phyloP scores from a whole-genome alignment of 2,888 invertebrate genomes.

The Germaria angustata region DNA sequence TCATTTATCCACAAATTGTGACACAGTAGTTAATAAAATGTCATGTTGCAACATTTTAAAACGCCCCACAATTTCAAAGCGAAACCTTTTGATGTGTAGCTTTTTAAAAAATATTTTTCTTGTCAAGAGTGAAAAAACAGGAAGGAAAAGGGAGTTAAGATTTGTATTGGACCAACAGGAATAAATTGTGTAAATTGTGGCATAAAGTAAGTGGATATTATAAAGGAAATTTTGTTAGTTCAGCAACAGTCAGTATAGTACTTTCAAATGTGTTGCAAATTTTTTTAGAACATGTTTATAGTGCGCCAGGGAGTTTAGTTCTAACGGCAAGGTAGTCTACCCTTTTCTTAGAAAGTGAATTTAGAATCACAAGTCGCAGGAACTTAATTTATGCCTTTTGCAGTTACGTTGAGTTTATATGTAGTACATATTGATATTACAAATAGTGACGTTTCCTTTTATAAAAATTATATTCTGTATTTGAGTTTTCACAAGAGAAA shows the following conservation, averaged over 20 bases:
- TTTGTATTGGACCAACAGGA: background rate
- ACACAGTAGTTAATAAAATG: constrained; percentile 67
- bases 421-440: too few species aligned
- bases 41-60: constrained; percentile 58
- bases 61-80: constrained; percentile 45
- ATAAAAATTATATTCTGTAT: too few species aligned
- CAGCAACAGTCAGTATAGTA: too few species aligned
- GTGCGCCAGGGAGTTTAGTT: too few species aligned
- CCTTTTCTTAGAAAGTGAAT: too few species aligned
- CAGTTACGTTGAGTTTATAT: too few species aligned
- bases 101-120: background rate
- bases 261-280: too few species aligned
- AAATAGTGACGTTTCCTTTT: too few species aligned
- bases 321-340: too few species aligned
- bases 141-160: background rate
- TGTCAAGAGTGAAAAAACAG: background rate
- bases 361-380: too few species aligned
- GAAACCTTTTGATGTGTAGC: constrained; percentile 16
- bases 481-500: too few species aligned
- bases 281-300: background rate
- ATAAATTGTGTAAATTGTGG: background rate
- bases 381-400: too few species aligned
- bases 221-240: background rate
- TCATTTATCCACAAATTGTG: constrained; percentile 62
- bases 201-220: background rate